Evolutionary conservation across 2,113 vertebrate species (phyloP).

Genomic region (Nibea coibor): DNA sequence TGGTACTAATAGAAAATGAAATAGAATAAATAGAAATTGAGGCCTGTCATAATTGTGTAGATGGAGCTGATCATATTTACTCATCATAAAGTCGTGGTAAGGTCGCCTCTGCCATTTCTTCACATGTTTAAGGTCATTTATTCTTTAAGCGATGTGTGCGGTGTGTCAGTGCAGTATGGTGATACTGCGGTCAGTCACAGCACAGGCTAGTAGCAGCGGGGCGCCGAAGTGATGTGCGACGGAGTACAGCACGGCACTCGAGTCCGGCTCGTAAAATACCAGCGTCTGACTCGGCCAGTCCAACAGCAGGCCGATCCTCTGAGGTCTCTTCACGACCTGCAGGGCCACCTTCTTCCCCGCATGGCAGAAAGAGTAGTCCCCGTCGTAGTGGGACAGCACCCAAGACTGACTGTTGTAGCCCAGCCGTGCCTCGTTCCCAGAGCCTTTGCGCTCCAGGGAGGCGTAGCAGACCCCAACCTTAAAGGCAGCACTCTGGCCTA

Average conservation of each 20-base stretch:
- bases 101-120: slow-evolving; percentile 2
- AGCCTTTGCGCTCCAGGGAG: slow-evolving; percentile 89
- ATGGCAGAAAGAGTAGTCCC: slow-evolving; percentile 90
- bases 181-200: slow-evolving; percentile 89
- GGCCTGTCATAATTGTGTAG: slow-evolving; percentile 9
- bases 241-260: slow-evolving; percentile 83
- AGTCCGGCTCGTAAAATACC: slow-evolving; percentile 88
- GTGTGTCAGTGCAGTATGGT: slow-evolving; percentile 75
- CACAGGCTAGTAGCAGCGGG: slow-evolving; percentile 88
- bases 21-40: slow-evolving; percentile 53
- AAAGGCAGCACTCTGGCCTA: slow-evolving; percentile 90
- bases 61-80: slow-evolving; percentile 24
- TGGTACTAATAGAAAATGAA: background rate
- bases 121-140: slow-evolving; percentile 16
- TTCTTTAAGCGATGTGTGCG: background rate
- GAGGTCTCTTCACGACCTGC: slow-evolving; percentile 82
- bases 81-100: too few species aligned
- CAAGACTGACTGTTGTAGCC: slow-evolving; percentile 91
- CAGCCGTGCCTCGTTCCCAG: slow-evolving; percentile 85
- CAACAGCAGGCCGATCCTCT: slow-evolving; percentile 87
- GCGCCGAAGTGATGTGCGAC: slow-evolving; percentile 77
- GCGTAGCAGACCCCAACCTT: slow-evolving; percentile 92
- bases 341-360: slow-evolving; percentile 77
- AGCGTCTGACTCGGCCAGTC: slow-evolving; percentile 89
- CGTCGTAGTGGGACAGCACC: slow-evolving; percentile 92